phyloP scores from a whole-genome alignment of 2,888 invertebrate genomes.

The Phalangium opilio region DNA sequence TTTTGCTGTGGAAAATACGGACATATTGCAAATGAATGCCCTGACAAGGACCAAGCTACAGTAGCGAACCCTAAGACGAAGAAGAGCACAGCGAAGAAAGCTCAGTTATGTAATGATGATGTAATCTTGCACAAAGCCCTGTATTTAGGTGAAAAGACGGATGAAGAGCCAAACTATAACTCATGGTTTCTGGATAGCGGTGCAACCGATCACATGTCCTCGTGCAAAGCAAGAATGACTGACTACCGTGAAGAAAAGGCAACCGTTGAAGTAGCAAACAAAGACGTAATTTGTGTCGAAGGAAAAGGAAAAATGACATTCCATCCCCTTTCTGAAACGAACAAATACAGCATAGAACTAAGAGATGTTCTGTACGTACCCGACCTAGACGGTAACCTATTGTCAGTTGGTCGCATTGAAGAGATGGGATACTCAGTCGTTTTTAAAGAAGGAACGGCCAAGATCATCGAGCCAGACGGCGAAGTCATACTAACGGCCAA shows the following conservation, averaged over 20 bases:
- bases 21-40: conserved; percentile 4
- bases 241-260: background rate
- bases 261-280: conserved; percentile 7
- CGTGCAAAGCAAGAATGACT: background rate
- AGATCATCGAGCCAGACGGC: background rate
- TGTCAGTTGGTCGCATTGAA: conserved; percentile 5
- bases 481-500: background rate
- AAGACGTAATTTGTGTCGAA: conserved; percentile 1
- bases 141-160: no score
- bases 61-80: no score
- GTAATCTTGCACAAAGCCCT: no score
- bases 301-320: conserved; percentile 4
- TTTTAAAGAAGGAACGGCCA: conserved; percentile 6
- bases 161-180: no score
- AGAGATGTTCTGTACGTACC: conserved; percentile 3
- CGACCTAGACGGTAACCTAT: conserved; percentile 4
- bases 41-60: background rate
- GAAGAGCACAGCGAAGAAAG: no score
- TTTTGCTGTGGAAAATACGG: conserved; percentile 5
- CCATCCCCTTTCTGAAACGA: background rate
- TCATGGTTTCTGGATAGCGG: conserved; percentile 6
- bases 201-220: conserved; percentile 9
- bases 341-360: background rate
- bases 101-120: no score
- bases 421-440: conserved; percentile 4